Conservation (phyloP, 2,113 vertebrate species). For the Poecilia latipinna region DNA sequence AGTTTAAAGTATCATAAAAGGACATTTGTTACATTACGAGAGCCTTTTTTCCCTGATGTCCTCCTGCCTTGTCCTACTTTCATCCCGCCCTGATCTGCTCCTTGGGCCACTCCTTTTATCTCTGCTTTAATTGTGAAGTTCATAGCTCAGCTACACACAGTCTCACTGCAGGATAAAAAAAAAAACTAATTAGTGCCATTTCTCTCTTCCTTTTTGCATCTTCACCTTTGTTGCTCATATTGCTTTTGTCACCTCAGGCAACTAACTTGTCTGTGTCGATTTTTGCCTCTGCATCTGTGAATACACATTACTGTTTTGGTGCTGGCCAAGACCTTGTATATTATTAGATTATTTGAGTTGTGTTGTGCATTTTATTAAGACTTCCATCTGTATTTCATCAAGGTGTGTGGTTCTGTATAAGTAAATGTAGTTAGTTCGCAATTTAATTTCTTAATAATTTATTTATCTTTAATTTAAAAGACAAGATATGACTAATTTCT, state of each 20-base stretch:
- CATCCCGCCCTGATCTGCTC: conserved; percentile 33
- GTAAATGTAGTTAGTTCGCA: fast-evolving
- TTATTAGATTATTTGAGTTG: background rate
- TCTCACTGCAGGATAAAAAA: conserved; percentile 59
- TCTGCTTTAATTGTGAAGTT: conserved; percentile 18
- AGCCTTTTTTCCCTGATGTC: background rate
- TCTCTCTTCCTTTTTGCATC: conserved; percentile 19
- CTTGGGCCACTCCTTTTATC: conserved; percentile 30
- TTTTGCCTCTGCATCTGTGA: background rate
- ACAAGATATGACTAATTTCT: background rate
- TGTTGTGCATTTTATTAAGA: no score
- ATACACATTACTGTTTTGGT: conserved; percentile 1
- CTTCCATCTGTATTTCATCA: background rate
- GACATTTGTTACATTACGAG: conserved; percentile 17
- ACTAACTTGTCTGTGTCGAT: conserved; percentile 10
- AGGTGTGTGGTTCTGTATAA: conserved; percentile 11
- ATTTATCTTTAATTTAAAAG: background rate
- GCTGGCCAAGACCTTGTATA: background rate
- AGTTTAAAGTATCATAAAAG: conserved; percentile 20
- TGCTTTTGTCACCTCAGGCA: conserved; percentile 32
- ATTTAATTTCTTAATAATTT: background rate
- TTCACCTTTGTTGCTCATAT: conserved; percentile 1
- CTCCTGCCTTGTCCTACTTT: conserved; percentile 21
- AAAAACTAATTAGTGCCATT: conserved; percentile 52
- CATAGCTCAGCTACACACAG: conserved; percentile 27